A percentile compares a stretch with the other conserved stretches of the same genome.
Evolutionary conservation across 2,797 vertebrate genomes (phyloP).

Genomic region (Pelobates cultripes): DNA sequence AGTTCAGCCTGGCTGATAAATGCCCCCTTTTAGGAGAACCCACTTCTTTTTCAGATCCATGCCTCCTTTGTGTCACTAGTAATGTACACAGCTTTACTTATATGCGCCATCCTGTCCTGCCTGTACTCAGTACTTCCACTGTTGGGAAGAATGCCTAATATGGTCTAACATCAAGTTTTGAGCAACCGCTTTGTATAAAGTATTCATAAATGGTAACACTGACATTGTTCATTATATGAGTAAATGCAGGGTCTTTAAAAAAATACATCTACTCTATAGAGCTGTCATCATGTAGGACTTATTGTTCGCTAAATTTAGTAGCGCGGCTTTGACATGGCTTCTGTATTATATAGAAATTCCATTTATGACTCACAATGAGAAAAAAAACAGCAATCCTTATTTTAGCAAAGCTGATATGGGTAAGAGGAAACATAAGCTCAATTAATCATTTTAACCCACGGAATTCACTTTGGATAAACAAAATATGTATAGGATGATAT

Average conservation of each 20-base stretch:
- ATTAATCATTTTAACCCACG: constrained; percentile 83
- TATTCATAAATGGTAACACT: background rate
- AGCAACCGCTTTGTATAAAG: too few relatives aligned
- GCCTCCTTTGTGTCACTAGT: too few relatives aligned
- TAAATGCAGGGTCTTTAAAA: background rate
- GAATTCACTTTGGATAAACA: constrained; percentile 77
- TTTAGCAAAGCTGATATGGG: constrained; percentile 67
- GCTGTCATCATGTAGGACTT: constrained; percentile 63
- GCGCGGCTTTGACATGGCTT: constrained; percentile 64
- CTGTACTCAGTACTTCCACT: too few relatives aligned
- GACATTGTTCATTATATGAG: constrained; percentile 2
- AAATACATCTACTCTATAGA: constrained; percentile 2
- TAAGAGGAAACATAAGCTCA: constrained; percentile 76
- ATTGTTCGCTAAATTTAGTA: constrained; percentile 70
- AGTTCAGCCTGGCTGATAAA: too few relatives aligned
- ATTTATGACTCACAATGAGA: constrained; percentile 61
- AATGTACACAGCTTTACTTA: too few relatives aligned
- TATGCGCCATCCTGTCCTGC: too few relatives aligned
- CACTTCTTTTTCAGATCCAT: too few relatives aligned
- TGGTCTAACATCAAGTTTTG: too few relatives aligned
- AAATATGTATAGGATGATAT: constrained; percentile 69
- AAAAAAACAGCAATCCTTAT: constrained; percentile 60
- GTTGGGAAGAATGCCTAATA: too few relatives aligned
- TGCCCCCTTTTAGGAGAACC: too few relatives aligned
- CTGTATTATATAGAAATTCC: constrained; percentile 55